These are phyloP conservation scores for zebrafish (Danio rerio) DNA, from an alignment of 2,113 vertebrate species.

Conservation along the genomic window DNA sequence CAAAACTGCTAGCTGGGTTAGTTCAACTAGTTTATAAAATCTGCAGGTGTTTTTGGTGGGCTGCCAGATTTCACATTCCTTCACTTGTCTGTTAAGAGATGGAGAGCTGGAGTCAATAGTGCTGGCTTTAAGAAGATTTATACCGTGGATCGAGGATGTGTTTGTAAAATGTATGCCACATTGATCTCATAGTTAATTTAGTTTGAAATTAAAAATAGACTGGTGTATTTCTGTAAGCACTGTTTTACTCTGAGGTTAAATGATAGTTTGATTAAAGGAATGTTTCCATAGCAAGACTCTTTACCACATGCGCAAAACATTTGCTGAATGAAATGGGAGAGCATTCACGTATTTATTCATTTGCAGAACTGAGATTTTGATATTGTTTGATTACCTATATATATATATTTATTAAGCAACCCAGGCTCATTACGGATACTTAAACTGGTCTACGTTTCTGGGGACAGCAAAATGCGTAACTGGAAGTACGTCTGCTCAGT, in stretches of 20 bases:
- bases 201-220: not conserved
- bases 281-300: not conserved
- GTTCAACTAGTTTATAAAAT: constrained; percentile 15
- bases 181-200: constrained; percentile 2
- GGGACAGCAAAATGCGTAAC: too few species aligned
- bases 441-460: too few species aligned
- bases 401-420: too few species aligned
- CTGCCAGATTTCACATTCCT: constrained; percentile 18
- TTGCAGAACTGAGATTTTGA: not conserved
- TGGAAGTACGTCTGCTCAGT: too few species aligned
- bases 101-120: not conserved
- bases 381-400: too few species aligned
- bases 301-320: not conserved
- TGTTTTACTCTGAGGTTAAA: not conserved
- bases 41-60: not conserved
- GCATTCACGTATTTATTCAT: not conserved
- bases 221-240: not conserved
- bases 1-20: not conserved
- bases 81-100: not conserved
- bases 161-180: not conserved
- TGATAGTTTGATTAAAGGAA: not conserved
- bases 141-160: not conserved
- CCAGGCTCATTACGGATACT: too few species aligned
- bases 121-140: not conserved
- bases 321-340: not conserved